Evolutionary conservation across 2,888 invertebrate genomes (phyloP), one percentile per base, ranked within the genome.

Genomic region (Euplagia quadripunctaria): DNA sequence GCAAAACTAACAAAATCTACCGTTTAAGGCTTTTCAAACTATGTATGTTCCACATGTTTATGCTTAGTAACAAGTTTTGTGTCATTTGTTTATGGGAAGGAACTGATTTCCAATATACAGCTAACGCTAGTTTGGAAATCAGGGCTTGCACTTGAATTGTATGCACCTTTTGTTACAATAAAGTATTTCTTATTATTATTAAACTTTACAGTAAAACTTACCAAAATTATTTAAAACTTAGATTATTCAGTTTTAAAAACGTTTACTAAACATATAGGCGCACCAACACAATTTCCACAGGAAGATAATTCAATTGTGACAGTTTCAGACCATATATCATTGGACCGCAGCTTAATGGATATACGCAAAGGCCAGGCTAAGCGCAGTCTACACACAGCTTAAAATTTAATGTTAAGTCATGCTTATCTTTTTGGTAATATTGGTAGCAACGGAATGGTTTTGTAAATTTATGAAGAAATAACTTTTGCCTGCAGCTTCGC

Each of bases 231-330:
- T 3, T 17, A 20, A 64, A 43, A 43, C 43, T 43, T 43, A 43
- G 4, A 43, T 43, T 6, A 43, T 43, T 8, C 4, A n/a, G 73
- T 76, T 78, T 70, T 71, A 80, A 82, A 85, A 83, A 78, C 79
- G 78, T 67, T 68, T 63, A 69, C 65, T 64, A 78, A 75, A 71
- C 74, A 66, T 12, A 41, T 64, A 74, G 75, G 75, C 74, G 73
- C 71, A 67, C 73, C 79, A 82, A 76, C 79, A 85, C 86, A 85
- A 82, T 82, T 82, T 85, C 84, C 86, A 82, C 80, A 79, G 79
- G 83, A 82, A 88, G 89, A 89, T 89, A 89, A 90, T 90, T 88
- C 90, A 85, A 83, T 85, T 85, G 86, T 86, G 90, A 90, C 90
- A 89, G 88, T 86, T 85, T 81, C 67, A 71, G 81, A 80, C 87